A percentile compares a stretch with the other conserved stretches of the same genome.
phyloP scores from a whole-genome alignment of 2,888 invertebrate genomes.

The Luffia ferchaultella region DNA sequence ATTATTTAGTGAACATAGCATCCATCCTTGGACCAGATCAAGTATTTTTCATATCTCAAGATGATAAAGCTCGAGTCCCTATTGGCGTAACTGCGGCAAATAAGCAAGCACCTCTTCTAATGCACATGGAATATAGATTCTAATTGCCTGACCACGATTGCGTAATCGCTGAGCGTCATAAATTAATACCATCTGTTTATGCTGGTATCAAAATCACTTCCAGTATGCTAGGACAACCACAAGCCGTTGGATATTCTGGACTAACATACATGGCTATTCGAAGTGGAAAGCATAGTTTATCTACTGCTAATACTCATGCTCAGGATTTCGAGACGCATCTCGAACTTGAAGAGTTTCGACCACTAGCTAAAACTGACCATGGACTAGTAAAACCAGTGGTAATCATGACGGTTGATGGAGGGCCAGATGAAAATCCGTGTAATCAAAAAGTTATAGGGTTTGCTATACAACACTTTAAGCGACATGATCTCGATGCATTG shows the following conservation, averaged over 20 bases:
- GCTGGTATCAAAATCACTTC: conserved; percentile 3
- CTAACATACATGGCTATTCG: conserved; percentile 5
- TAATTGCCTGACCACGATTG: conserved; percentile 9
- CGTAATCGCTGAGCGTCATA: conserved; percentile 4
- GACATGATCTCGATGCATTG: conserved; percentile 17
- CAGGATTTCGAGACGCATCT: conserved; percentile 5
- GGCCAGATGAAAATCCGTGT: conserved; percentile 13
- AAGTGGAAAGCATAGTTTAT: conserved; percentile 16
- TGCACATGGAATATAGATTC: conserved; percentile 11
- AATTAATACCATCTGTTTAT: background rate
- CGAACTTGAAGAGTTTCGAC: conserved; percentile 7
- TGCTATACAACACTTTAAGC: conserved; percentile 13
- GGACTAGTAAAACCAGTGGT: conserved; percentile 17
- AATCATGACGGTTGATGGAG: conserved; percentile 11
- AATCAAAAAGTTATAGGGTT: conserved; percentile 13
- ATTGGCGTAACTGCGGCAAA: conserved; percentile 11
- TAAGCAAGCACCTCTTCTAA: conserved; percentile 3
- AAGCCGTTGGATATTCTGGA: background rate
- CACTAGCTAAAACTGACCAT: conserved; percentile 4
- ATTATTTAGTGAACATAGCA: conserved; percentile 13
- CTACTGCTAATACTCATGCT: conserved; percentile 10
- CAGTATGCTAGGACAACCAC: background rate
- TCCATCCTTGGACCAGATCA: conserved; percentile 19
- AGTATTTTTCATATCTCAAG: conserved; percentile 19
- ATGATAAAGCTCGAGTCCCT: conserved; percentile 19